Conservation (phyloP, 2,888 invertebrate species). For the Cyaniris semiargus region DNA sequence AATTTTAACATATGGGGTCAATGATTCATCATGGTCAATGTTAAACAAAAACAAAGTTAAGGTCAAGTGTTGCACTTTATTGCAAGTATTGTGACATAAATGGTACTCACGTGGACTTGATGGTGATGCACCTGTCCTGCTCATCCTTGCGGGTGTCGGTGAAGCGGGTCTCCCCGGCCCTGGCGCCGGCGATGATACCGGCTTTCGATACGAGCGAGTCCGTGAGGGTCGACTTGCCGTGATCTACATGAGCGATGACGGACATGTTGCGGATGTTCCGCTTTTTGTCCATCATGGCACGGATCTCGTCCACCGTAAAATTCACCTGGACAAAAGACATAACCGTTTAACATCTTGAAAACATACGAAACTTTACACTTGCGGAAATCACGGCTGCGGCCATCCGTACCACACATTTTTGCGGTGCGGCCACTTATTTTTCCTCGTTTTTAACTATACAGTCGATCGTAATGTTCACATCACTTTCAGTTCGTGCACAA, state of each 20-base stretch:
- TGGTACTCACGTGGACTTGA: conserved; percentile 97
- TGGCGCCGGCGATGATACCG: conserved; percentile 99
- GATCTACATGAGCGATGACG: conserved; percentile 99
- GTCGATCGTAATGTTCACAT: conserved; percentile 38
- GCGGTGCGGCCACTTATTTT: neutral
- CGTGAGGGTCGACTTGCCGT: conserved; percentile 99
- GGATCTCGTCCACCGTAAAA: conserved; percentile 99
- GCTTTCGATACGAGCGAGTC: conserved; percentile 99
- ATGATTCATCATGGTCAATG: conserved; percentile 23
- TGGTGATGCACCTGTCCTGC: conserved; percentile 99
- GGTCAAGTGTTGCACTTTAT: conserved; percentile 4
- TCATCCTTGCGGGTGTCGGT: conserved; percentile 99
- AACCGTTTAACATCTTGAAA: conserved; percentile 59
- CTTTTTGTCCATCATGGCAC: conserved; percentile 99
- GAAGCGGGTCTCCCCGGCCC: conserved; percentile 99
- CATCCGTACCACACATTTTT: conserved; percentile 59
- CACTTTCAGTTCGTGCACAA: conserved; percentile 56
- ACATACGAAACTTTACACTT: conserved; percentile 45
- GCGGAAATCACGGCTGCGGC: conserved; percentile 54
- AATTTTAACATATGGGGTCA: neutral
- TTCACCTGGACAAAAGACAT: conserved; percentile 91
- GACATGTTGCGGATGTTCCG: conserved; percentile 99
- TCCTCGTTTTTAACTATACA: neutral
- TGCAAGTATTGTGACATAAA: conserved; percentile 3
- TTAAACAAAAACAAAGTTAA: conserved; percentile 30